These are phyloP conservation scores for Caenorhabditis japonica DNA, from an alignment of 2,888 invertebrate species.

Conservation along the genomic window DNA sequence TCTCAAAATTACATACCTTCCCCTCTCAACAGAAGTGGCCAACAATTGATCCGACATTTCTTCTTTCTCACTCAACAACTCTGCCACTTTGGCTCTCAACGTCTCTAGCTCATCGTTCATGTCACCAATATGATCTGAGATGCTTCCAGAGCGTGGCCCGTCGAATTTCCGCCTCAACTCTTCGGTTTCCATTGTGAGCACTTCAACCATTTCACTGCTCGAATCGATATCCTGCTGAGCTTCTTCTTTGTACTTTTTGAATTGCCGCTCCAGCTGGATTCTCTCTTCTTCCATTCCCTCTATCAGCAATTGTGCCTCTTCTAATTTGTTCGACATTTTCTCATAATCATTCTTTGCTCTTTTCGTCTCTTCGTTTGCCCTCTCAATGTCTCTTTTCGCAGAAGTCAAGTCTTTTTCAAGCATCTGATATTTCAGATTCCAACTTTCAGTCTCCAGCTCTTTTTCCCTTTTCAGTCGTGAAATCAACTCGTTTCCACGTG, in stretches of 20 bases:
- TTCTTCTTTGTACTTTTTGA: slow-evolving; percentile 69
- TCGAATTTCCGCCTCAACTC: slow-evolving; percentile 54
- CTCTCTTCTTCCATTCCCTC: slow-evolving; percentile 69
- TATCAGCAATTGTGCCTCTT: slow-evolving; percentile 59
- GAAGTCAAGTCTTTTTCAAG: slow-evolving; percentile 65
- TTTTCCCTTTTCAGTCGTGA: slow-evolving; percentile 71
- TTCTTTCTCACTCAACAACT: slow-evolving; percentile 68
- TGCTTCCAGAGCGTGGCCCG: slow-evolving; percentile 63
- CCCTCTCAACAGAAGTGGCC: slow-evolving; percentile 72
- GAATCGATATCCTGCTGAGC: slow-evolving; percentile 73
- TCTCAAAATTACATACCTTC: slow-evolving; percentile 61
- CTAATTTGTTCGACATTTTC: slow-evolving; percentile 63
- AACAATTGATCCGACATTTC: slow-evolving; percentile 74
- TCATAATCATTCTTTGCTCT: slow-evolving; percentile 57
- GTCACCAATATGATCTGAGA: slow-evolving; percentile 71
- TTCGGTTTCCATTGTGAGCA: slow-evolving; percentile 67
- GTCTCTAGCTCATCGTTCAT: slow-evolving; percentile 73
- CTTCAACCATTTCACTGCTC: slow-evolving; percentile 73
- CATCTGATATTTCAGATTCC: slow-evolving; percentile 67
- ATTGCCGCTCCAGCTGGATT: slow-evolving; percentile 64
- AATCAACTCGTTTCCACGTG: slow-evolving; percentile 63
- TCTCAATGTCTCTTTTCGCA: slow-evolving; percentile 61
- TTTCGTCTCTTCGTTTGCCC: slow-evolving; percentile 56
- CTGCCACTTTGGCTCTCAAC: slow-evolving; percentile 65
- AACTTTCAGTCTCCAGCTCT: slow-evolving; percentile 70